Base-by-base conservation (phyloP, 2,113 vertebrate species). In the Onychorhynchus coronatus region DNA sequence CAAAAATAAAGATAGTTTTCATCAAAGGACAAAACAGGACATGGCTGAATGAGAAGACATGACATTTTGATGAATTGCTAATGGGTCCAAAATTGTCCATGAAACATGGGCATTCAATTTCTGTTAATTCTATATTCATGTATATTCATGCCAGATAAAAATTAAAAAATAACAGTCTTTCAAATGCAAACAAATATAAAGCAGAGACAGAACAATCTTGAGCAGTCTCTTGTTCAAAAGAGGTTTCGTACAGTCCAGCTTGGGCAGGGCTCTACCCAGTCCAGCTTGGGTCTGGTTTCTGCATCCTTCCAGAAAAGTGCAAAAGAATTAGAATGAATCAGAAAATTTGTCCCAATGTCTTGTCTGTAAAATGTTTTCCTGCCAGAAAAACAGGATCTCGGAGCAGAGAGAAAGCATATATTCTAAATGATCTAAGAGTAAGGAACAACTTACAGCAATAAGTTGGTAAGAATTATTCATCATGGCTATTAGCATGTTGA, bases 391-490 rank as follows among this genome's bases (percentile, higher is more conserved):
- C 3, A 30, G 14, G n/a, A 44, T 24, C 14, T 31, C n/a, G 53
- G 12, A 88, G 92, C 33, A 66, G 44, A 56, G 47, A 80, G 11
- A 50, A 65, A 6, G 9, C 37, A 78, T 12, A 10, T 44, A 77
- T 21, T 52, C 47, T 31, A 87, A 91, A 62, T 52, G 0, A 85
- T 65, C 39, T 59, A 66, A 88, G 42, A 63, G 76, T 50, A 67
- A 66, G 13, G 27, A 86, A 85, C 10, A 46, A 98, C 99, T 99
- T 97, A 99, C 99, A 87, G 99, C 99, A 93, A 99, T 99, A 74
- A 99, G 99, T 95, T 99, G 99, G 95, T 99, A 99, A 58, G 99
- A 99, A 96, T 99, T 99, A 97, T 99, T 99, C 99, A 99, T 99
- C 99, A 99, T 99, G 53, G 99, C 99, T 86, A 99, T 99, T 25